These are phyloP conservation scores for Microchrysa polita DNA, from an alignment of 2,888 invertebrate species.

Conservation along the genomic window DNA sequence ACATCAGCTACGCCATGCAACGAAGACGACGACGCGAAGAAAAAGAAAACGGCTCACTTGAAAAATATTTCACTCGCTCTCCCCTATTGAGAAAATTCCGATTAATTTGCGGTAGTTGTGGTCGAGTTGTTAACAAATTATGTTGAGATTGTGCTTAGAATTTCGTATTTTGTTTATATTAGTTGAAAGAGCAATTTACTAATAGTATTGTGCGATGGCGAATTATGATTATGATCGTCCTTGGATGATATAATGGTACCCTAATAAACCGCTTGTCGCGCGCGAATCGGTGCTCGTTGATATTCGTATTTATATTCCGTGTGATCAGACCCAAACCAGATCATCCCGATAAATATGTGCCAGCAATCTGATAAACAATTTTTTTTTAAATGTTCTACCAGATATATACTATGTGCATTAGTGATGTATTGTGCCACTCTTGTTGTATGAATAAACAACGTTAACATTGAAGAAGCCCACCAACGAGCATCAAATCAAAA, in stretches of 20 bases:
- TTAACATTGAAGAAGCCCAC: conserved; percentile 19
- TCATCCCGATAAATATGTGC: background rate
- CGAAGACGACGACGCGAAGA: no score
- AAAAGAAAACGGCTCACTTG: background rate
- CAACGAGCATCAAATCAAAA: conserved; percentile 20
- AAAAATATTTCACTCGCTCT: background rate
- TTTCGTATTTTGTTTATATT: conserved; percentile 2
- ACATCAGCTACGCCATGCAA: no score
- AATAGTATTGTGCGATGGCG: conserved; percentile 9
- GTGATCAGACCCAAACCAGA: no score
- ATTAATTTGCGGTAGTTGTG: conserved; percentile 40
- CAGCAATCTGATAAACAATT: background rate
- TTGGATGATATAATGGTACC: no score
- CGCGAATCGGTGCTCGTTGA: no score
- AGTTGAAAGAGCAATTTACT: no score
- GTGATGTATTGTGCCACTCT: conserved; percentile 10
- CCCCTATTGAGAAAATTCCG: conserved; percentile 26
- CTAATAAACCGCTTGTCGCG: no score
- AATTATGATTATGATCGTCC: conserved; percentile 14
- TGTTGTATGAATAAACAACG: conserved; percentile 26
- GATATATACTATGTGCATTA: no score
- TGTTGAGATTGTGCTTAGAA: conserved; percentile 40
- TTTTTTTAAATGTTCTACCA: no score
- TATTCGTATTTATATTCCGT: no score
- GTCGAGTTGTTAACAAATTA: conserved; percentile 39